Conservation (phyloP, 2,113 vertebrate genomes). For the Rhagologus leucostigma region DNA sequence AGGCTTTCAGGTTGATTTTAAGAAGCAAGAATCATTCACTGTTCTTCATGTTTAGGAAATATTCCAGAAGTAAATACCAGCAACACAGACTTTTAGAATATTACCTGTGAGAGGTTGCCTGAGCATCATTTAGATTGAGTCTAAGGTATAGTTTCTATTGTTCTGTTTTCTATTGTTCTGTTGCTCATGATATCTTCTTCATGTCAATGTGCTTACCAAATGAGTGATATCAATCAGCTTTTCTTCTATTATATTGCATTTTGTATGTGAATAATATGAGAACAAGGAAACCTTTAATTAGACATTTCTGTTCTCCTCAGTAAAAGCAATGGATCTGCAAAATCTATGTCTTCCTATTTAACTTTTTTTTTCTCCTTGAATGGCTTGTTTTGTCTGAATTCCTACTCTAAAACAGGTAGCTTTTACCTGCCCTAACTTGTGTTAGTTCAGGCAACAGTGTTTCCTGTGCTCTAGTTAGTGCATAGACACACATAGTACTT, state of each 20-base stretch:
- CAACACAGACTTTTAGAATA: background rate
- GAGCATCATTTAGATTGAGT: background rate
- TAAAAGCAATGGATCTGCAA: background rate
- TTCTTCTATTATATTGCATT: background rate
- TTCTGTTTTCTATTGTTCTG: background rate
- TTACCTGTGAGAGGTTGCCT: background rate
- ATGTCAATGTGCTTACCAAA: background rate
- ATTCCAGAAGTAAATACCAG: background rate
- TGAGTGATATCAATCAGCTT: background rate
- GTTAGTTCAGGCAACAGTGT: background rate
- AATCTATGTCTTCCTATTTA: background rate
- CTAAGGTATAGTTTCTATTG: background rate
- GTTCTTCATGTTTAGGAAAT: constrained; percentile 5
- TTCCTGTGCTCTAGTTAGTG: background rate
- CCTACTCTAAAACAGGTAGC: background rate
- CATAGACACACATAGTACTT: background rate
- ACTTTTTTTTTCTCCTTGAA: background rate
- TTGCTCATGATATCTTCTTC: background rate
- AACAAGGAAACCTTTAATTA: background rate
- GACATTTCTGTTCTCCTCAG: background rate
- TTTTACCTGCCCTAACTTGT: background rate
- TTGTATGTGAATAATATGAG: background rate
- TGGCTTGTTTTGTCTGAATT: background rate
- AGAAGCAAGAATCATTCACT: background rate
- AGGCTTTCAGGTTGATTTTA: background rate